A percentile compares a stretch with the other conserved stretches of the same genome.
These are phyloP conservation scores for Pungitius pungitius DNA, from an alignment of 2,113 vertebrate species.

Conservation along the genomic window DNA sequence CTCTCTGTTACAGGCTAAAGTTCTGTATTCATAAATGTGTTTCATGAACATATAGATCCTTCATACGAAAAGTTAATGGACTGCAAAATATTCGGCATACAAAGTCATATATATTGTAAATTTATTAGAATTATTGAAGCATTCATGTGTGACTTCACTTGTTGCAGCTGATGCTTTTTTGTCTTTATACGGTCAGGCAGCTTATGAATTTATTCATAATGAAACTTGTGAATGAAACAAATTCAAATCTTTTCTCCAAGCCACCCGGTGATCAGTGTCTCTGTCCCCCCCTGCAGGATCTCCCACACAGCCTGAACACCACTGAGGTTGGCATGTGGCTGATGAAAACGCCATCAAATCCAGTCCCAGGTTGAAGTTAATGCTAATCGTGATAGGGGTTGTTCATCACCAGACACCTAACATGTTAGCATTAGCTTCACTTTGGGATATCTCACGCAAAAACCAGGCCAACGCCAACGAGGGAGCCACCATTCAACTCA, in stretches of 20 bases:
- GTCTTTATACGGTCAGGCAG: neutral
- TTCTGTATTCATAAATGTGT: neutral
- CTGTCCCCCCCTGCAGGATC: conserved; percentile 64
- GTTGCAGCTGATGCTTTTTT: neutral
- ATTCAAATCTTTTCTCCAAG: neutral
- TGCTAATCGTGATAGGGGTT: conserved; percentile 90
- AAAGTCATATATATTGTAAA: neutral
- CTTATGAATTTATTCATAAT: neutral
- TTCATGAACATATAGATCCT: neutral
- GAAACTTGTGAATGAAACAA: conserved; percentile 13
- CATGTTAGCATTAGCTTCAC: conserved; percentile 84
- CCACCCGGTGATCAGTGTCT: conserved; percentile 12
- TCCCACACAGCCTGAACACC: neutral
- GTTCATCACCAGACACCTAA: conserved; percentile 73
- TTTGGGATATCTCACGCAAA: conserved; percentile 52
- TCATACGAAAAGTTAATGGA: neutral
- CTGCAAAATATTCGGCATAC: neutral
- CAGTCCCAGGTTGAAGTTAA: conserved; percentile 79
- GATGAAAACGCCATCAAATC: neutral
- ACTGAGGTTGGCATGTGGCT: neutral
- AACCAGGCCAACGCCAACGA: neutral
- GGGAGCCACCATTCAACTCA: neutral
- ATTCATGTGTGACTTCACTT: neutral
- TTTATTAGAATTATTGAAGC: neutral
- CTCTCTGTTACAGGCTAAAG: neutral